Base-by-base conservation (phyloP, 2,113 vertebrate genomes). In the Pedetes capensis region DNA sequence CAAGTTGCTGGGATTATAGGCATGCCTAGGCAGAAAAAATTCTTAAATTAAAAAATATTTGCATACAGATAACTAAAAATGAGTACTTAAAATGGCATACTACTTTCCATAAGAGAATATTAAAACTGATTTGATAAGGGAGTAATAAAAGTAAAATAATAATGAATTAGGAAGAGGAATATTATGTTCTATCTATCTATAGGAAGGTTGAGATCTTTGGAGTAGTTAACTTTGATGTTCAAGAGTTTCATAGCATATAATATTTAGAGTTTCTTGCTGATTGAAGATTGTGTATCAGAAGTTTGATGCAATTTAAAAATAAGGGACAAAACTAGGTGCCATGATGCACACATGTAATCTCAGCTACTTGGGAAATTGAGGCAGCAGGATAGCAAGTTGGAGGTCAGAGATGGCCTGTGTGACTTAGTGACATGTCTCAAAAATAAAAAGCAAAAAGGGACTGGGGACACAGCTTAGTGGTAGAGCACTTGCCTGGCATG, bases 51-150 rank as follows among this genome's bases (percentile, higher is more conserved):
- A 90, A 87, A 32, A 49, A 25, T 86, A 66, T 79, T 71, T 93
- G 71, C 49, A 95, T 20, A 37, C 23, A 27, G 83, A 74, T 91
- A 95, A 92, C 18, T 95, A 81, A 87, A 94, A 91, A 69, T 6
- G 8, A 49, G 27, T 29, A 68, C 86, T 84, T 69, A 51, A 92
- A 94, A 87, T 90, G 61, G 83, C 80, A 90, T 90, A 59, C 49
- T 79, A 34, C 39, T 83, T 39, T 34, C 13, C 11, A 10, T 32
- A 74, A 86, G 61, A 92, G 63, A 89, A 86, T 89, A 82, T 61
- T 78, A 64, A 72, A 47, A 68, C n/a, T 80, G 32, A 49, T 37
- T 95, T 78, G 42, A 55, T 92, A 68, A 92, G 51, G 13, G 17
- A 81, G 34, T 83, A 69, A 37, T 86, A 87, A 89, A 27, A 66